Percentiles rank a stretch among this genome's conserved stretches.
phyloP scores from a whole-genome alignment of 2,113 vertebrate genomes.

The Porphyrio hochstetteri region DNA sequence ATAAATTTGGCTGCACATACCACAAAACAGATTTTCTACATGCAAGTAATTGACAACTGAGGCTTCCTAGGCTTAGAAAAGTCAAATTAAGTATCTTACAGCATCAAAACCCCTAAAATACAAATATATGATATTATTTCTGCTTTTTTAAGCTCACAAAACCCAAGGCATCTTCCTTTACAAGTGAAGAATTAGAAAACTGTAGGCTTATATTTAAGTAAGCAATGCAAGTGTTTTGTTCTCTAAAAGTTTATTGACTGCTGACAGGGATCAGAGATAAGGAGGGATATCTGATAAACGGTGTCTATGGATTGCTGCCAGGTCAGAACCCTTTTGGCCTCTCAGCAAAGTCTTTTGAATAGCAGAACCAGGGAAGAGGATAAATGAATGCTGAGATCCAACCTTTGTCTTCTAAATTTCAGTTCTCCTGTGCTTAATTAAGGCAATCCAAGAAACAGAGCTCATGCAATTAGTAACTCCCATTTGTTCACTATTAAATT shows the following conservation, averaged over 20 bases:
- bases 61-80: neutral
- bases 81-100: neutral
- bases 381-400: neutral
- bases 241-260: neutral
- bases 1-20: neutral
- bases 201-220: neutral
- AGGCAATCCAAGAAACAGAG: neutral
- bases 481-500: neutral
- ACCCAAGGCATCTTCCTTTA: neutral
- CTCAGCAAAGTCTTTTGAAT: neutral
- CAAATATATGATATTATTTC: neutral
- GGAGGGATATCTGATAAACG: neutral
- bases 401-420: neutral
- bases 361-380: neutral
- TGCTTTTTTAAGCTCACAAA: neutral
- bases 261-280: accelerated
- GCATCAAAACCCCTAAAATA: neutral
- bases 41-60: neutral
- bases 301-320: neutral
- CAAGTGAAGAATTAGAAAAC: neutral
- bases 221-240: neutral
- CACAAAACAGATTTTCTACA: neutral
- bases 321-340: accelerated
- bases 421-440: neutral
- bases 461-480: neutral